Percentiles rank a stretch among this genome's conserved stretches.
phyloP scores from a whole-genome alignment of 2,888 invertebrate genomes.

The Actias luna region DNA sequence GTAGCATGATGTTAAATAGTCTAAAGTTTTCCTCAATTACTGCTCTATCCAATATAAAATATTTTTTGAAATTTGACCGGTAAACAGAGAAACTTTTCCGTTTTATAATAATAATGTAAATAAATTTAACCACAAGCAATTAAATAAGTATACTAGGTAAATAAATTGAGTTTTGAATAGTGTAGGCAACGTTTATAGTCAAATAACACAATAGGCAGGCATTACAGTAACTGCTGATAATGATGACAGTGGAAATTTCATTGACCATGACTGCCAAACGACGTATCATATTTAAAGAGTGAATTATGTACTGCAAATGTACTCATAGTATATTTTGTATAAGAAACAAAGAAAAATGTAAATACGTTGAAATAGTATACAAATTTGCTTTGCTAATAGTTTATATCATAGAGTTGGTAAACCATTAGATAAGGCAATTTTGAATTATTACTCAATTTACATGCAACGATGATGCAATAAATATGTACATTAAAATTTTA shows the following conservation, averaged over 20 bases:
- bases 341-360: neutral
- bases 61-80: no score
- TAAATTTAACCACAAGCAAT: no score
- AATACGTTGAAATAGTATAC: neutral
- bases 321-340: neutral
- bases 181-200: neutral
- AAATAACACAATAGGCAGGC: neutral
- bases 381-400: neutral
- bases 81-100: no score
- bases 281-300: conserved; percentile 8
- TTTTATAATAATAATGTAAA: no score
- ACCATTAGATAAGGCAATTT: neutral
- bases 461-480: no score
- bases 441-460: no score
- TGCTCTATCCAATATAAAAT: no score
- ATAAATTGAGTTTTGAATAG: neutral
- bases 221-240: neutral
- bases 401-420: neutral
- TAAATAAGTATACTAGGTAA: no score
- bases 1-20: no score
- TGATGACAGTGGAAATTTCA: conserved; percentile 15
- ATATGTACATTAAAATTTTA: no score
- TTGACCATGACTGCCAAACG: conserved; percentile 19
- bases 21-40: no score
- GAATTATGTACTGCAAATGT: neutral